Percentiles rank a stretch among this genome's conserved stretches.
Conservation (phyloP, 2,797 vertebrate genomes). For the Acipenser ruthenus region DNA sequence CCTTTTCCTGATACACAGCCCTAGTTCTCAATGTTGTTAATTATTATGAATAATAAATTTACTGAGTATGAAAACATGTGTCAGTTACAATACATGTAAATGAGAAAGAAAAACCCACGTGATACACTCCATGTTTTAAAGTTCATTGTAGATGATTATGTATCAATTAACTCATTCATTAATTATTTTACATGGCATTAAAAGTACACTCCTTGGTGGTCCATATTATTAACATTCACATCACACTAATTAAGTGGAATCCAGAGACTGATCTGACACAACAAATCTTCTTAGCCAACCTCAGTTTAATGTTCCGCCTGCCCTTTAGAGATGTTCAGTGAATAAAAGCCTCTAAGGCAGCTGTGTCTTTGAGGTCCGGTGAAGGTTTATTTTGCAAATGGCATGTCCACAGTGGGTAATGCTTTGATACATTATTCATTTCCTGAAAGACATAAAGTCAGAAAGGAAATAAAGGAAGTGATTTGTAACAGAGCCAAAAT, state of each 20-base stretch:
- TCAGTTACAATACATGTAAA: no score
- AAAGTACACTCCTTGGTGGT: background rate
- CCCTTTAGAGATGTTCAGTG: constrained; percentile 10
- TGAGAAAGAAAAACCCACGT: no score
- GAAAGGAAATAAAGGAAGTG: constrained; percentile 14
- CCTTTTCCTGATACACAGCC: no score
- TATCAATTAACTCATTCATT: constrained; percentile 6
- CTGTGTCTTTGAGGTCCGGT: constrained; percentile 15
- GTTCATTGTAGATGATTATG: background rate
- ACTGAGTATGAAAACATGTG: no score
- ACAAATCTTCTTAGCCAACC: constrained; percentile 1
- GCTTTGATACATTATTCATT: constrained; percentile 21
- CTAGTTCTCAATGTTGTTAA: no score
- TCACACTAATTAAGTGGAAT: constrained; percentile 10
- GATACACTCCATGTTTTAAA: background rate
- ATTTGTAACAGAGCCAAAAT: constrained; percentile 12
- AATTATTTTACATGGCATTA: background rate
- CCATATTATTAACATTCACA: constrained; percentile 3
- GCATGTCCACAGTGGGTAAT: constrained; percentile 15
- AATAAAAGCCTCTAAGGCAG: constrained; percentile 6
- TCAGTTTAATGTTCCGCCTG: constrained; percentile 15
- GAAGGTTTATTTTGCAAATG: constrained; percentile 14
- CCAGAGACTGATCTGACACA: constrained; percentile 6
- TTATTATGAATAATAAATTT: no score
- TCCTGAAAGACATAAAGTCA: constrained; percentile 15